Base-by-base conservation (phyloP, 2,888 invertebrate species). In the Blastobasis adustella region DNA sequence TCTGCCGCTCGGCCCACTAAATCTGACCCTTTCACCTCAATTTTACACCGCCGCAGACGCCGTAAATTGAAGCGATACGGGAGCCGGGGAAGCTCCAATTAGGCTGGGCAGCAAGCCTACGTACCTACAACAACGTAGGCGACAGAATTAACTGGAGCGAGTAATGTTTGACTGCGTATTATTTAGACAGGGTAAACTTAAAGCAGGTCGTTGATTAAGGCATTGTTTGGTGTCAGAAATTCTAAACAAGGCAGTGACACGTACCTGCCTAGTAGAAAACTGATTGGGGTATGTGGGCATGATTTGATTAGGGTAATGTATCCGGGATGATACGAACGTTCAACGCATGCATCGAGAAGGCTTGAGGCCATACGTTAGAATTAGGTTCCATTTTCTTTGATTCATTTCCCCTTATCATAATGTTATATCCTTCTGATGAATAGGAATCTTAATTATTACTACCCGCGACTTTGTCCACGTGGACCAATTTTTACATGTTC, bases 121-220 rank as follows among this genome's bases (percentile, higher is more conserved):
- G 43, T 49, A 66, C 64, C 65, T 67, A 67, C 61, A 66, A 66
- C 66, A 66, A 67, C 63, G 59, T 58, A 57, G 66, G 65, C 66
- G 71, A 71, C 72, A 70, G 66, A 70, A 67, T 73, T 76, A 73
- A 76, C 76, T 76, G 65, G 65, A 70, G 74, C 76, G 67, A 60
- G 64, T 73, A 71, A 76, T 77, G 70, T 77, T 72, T 73, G 72
- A 67, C 67, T 73, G 69, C 65, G 66, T 74, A 75, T 78, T 79
- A 76, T 77, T 76, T 73, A 76, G 71, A 67, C 67, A 57, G 67
- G 61, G 71, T 65, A 75, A 75, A 78, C 71, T 77, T 68, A 62
- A 65, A 63, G 59, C 66, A 69, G 64, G 54, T 63, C 67, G 54
- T 65, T 78, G 76, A 79, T 78, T 76, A 77, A 72, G 66, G 65